Evolutionary conservation across 1,140 invertebrate species (phyloP).

Genomic region (Metopolophium dirhodum): DNA sequence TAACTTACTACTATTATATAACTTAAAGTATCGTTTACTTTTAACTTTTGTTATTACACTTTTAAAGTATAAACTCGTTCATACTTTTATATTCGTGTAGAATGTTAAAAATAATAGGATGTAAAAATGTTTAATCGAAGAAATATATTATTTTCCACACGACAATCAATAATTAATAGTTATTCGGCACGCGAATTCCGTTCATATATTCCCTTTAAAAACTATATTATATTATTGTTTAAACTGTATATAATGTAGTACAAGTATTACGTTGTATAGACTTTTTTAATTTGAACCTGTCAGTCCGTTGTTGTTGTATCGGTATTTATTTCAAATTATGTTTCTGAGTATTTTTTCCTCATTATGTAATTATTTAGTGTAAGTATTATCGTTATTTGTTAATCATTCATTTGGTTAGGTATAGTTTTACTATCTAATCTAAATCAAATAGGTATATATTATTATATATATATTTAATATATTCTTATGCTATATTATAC

Average conservation of each 20-base stretch:
- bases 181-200: background rate
- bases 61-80: background rate
- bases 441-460: background rate
- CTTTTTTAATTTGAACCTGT: background rate
- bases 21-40: background rate
- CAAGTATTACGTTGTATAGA: background rate
- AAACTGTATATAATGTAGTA: background rate
- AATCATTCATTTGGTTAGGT: conserved; percentile 17
- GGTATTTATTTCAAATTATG: background rate
- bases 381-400: background rate
- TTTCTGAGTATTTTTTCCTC: conserved; percentile 5
- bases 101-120: background rate
- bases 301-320: background rate
- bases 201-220: background rate
- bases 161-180: background rate
- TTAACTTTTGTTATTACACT: background rate
- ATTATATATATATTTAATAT: background rate
- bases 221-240: background rate
- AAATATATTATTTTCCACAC: background rate
- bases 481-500: background rate
- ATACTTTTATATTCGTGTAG: background rate
- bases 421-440: conserved; percentile 23
- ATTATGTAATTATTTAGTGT: background rate
- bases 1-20: no score
- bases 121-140: background rate